phyloP scores from a whole-genome alignment of 2,113 vertebrate genomes.

The Myrmecophaga tridactyla region DNA sequence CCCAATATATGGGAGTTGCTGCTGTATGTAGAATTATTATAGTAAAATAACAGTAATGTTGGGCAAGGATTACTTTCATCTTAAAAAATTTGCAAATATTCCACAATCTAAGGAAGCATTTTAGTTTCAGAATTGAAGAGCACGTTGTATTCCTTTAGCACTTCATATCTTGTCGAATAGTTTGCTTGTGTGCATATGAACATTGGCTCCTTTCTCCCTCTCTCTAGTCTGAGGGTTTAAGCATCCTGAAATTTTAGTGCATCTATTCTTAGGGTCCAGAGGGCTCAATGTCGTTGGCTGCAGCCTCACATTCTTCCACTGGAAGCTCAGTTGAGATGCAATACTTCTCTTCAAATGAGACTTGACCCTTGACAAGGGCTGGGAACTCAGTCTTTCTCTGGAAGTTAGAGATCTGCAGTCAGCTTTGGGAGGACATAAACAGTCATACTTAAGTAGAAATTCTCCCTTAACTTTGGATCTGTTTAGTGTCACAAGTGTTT shows the following conservation, averaged over 20 bases:
- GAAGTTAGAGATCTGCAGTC: background rate
- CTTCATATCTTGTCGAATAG: background rate
- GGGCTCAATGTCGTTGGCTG: accelerated
- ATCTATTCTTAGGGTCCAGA: background rate
- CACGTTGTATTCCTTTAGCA: background rate
- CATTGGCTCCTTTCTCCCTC: no score
- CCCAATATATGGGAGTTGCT: background rate
- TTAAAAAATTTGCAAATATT: background rate
- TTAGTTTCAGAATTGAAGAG: background rate
- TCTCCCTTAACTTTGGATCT: background rate
- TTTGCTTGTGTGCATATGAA: background rate
- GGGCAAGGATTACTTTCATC: background rate
- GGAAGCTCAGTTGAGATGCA: background rate
- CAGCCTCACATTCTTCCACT: background rate
- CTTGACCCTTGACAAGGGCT: background rate
- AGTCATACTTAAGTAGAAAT: background rate
- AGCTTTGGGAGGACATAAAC: background rate
- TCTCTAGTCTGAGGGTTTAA: background rate
- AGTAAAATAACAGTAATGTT: background rate
- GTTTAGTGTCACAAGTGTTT: background rate
- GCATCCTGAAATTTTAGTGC: background rate
- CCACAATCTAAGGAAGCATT: background rate
- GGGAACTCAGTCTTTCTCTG: background rate
- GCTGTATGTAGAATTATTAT: background rate
- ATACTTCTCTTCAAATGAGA: background rate